A percentile compares a stretch with the other conserved stretches of the same genome.
Conservation (phyloP, 1,140 invertebrate species). For the Paracyclopina nana region DNA sequence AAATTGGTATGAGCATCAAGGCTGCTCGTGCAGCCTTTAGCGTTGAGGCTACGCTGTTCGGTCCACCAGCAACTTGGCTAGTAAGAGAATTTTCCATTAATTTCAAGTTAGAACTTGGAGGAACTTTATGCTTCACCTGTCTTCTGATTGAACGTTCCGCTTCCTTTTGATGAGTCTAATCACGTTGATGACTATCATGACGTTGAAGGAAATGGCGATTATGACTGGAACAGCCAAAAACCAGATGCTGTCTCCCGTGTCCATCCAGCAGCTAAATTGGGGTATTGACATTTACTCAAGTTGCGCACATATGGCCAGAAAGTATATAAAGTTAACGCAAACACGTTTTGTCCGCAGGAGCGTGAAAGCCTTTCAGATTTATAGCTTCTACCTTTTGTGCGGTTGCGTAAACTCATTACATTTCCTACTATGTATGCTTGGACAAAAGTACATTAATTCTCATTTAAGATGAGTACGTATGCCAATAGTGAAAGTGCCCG, state of each 20-base stretch:
- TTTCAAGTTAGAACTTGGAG: neutral
- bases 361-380: too few species aligned
- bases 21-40: neutral
- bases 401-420: too few species aligned
- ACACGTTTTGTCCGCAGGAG: too few species aligned
- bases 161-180: neutral
- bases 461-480: too few species aligned
- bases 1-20: neutral
- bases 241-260: neutral
- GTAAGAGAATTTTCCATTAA: neutral
- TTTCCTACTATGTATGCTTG: too few species aligned
- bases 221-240: neutral
- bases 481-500: too few species aligned
- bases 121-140: neutral
- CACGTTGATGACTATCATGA: neutral
- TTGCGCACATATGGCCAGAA: too few species aligned
- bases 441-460: too few species aligned
- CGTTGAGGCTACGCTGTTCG: neutral
- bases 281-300: too few species aligned
- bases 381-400: too few species aligned
- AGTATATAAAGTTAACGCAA: too few species aligned
- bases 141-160: neutral
- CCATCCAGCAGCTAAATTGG: neutral
- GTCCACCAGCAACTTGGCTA: neutral
- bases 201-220: neutral